Conservation (phyloP, 2,797 vertebrate genomes). For the Gadopsis bispinosus region DNA sequence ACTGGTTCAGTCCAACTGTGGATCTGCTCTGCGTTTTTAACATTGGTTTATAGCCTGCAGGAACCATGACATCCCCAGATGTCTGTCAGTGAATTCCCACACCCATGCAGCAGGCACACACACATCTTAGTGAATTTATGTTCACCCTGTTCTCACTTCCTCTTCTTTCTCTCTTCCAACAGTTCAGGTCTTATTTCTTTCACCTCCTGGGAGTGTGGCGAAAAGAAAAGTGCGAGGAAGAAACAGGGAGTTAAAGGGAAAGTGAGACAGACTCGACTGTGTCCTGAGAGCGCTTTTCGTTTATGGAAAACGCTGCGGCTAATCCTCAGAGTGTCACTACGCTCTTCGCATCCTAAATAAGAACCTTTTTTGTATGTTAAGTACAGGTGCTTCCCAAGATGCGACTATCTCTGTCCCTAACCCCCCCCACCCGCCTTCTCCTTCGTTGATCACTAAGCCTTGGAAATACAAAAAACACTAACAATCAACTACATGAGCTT, state of each 20-base stretch:
- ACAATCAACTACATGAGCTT: constrained; percentile 30
- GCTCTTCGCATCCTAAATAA: constrained; percentile 71
- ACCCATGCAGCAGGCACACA: constrained; percentile 34
- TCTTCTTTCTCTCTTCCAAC: constrained; percentile 51
- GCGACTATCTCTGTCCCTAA: constrained; percentile 25
- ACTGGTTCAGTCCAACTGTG: constrained; percentile 65
- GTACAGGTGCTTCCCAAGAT: constrained; percentile 54
- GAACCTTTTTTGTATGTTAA: constrained; percentile 51
- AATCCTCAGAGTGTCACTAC: constrained; percentile 75
- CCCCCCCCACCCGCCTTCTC: neutral
- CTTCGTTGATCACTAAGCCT: constrained; percentile 10
- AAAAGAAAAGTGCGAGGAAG: constrained; percentile 67
- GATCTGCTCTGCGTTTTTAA: constrained; percentile 63
- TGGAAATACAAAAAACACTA: constrained; percentile 19
- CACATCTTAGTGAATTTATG: constrained; percentile 58
- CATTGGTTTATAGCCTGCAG: constrained; percentile 68
- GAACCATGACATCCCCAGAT: constrained; percentile 69
- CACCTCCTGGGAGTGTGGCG: constrained; percentile 68
- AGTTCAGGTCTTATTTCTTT: constrained; percentile 64
- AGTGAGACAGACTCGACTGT: constrained; percentile 74
- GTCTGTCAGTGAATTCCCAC: constrained; percentile 63
- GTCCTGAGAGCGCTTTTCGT: constrained; percentile 70
- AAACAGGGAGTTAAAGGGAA: constrained; percentile 65
- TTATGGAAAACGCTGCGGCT: constrained; percentile 65
- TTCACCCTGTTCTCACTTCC: constrained; percentile 69